A percentile compares a stretch with the other conserved stretches of the same genome.
phyloP scores from a whole-genome alignment of 2,888 invertebrate species.

The Phengaris arion region DNA sequence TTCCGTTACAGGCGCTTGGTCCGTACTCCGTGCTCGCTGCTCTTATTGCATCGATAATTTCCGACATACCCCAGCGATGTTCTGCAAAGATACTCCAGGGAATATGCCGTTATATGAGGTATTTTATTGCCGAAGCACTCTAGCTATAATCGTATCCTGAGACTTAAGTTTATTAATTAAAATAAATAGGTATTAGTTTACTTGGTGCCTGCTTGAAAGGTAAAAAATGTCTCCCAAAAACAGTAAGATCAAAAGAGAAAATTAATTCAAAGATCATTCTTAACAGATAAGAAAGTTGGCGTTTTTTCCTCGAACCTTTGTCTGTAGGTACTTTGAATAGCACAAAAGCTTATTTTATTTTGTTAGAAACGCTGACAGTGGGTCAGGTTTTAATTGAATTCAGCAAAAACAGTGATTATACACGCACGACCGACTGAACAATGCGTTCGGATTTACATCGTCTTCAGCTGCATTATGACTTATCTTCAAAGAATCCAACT shows the following conservation, averaged over 20 bases:
- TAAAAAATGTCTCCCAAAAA: neutral
- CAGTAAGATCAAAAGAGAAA: neutral
- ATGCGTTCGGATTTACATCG: constrained; percentile 53
- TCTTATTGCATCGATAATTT: constrained; percentile 30
- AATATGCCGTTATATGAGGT: constrained; percentile 33
- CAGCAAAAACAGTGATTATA: constrained; percentile 68
- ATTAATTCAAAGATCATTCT: neutral
- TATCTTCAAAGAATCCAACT: constrained; percentile 14
- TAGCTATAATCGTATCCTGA: neutral
- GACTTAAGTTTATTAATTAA: constrained; percentile 35
- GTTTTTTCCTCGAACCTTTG: neutral
- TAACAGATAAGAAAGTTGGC: neutral
- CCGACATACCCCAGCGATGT: constrained; percentile 6
- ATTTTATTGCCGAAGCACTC: neutral
- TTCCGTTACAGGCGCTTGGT: constrained; percentile 33
- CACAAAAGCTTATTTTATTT: constrained; percentile 51
- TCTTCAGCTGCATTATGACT: constrained; percentile 40
- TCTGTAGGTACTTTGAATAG: constrained; percentile 43
- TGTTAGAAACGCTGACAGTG: constrained; percentile 52
- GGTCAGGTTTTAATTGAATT: constrained; percentile 75
- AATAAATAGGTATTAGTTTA: neutral
- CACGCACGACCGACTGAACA: constrained; percentile 65
- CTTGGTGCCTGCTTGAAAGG: neutral
- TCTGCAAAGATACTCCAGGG: constrained; percentile 21
- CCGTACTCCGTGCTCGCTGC: constrained; percentile 31